Base-by-base conservation (phyloP, 1,140 invertebrate genomes). In the Rhynchophorus ferrugineus region DNA sequence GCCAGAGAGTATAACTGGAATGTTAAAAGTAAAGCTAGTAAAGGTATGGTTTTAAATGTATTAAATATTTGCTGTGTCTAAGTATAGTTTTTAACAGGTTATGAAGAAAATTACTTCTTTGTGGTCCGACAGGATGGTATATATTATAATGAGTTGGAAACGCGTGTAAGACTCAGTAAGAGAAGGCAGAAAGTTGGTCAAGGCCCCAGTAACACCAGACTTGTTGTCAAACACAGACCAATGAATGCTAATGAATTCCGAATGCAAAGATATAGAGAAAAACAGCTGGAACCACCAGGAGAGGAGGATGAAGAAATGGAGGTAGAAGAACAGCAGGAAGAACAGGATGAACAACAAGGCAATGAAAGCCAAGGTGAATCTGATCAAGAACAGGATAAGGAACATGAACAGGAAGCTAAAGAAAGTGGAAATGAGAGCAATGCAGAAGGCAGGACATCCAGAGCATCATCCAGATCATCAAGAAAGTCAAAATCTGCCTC, bases 91-190 rank as follows among this genome's bases (percentile, higher is more conserved):
- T 24, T 33, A 8, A 18, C n/a, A 54, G 51, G 94, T 33, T 98
- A 97, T 65, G 94, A 98, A 72, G 95, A 98, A 71, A 98, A 95
- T 71, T 98, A 98, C 69, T 99, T 98, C 73, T 87, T 98, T 71
- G 88, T 96, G 48, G 81, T 95, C 44, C 79, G 92, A 45, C 83
- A 89, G 58, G 88, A 95, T 65, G 87, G 85, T 39, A 88, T 95
- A 18, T 98, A 88, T 72, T 99, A 98, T 70, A 95, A 98, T 76
- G 95, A 98, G 72, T 67, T 99, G 58, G 95, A 98, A 73, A 98
- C 95, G 0, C 83, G 92, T 41, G 93, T 97, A 36, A 80, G 92
- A 17, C 73, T 97, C 33, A 95, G 85, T 59, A 97, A 96, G 71
- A 78, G 94, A 44, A 77, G 91, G 35, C 84, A 89, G 49, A 84